Conservation (phyloP, 2,888 invertebrate genomes). For the Ophonus ardosiacus region DNA sequence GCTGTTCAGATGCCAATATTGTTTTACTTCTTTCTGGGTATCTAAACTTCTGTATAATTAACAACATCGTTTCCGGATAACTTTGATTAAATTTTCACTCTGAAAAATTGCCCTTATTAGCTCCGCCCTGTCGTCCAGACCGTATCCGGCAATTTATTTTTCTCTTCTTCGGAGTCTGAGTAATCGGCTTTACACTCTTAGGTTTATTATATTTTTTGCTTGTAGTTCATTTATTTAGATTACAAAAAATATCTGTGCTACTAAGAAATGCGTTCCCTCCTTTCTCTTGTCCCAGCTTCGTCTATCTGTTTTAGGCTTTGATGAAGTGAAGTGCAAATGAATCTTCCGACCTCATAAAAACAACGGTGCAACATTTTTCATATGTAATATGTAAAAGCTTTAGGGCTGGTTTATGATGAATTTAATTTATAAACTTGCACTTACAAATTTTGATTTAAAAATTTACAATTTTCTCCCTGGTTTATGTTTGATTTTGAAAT, state of each 20-base stretch:
- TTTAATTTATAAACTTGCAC: no score
- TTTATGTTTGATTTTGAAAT: no score
- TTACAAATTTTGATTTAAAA: no score
- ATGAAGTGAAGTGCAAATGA: slow-evolving; percentile 36
- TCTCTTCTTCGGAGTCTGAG: slow-evolving; percentile 18
- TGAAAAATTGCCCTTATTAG: slow-evolving; percentile 49
- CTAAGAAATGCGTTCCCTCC: slow-evolving; percentile 21
- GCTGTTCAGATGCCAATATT: slow-evolving; percentile 4
- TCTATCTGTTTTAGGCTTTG: slow-evolving; percentile 35
- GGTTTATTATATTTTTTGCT: slow-evolving; percentile 58
- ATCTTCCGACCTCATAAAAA: neutral
- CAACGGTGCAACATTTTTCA: neutral
- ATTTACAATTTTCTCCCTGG: no score
- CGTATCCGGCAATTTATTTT: slow-evolving; percentile 44
- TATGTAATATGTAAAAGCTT: neutral
- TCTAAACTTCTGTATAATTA: slow-evolving; percentile 50
- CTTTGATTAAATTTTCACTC: slow-evolving; percentile 50
- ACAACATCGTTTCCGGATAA: slow-evolving; percentile 49
- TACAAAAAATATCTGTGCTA: slow-evolving; percentile 55
- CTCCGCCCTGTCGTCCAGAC: neutral
- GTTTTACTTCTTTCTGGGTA: slow-evolving; percentile 40
- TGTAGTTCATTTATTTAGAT: slow-evolving; percentile 61
- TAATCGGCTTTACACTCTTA: slow-evolving; percentile 59
- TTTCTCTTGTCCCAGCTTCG: neutral
- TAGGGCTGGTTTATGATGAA: no score